Evolutionary conservation across 2,113 vertebrate species (phyloP).

Genomic region (Myrmophylax atrothorax): DNA sequence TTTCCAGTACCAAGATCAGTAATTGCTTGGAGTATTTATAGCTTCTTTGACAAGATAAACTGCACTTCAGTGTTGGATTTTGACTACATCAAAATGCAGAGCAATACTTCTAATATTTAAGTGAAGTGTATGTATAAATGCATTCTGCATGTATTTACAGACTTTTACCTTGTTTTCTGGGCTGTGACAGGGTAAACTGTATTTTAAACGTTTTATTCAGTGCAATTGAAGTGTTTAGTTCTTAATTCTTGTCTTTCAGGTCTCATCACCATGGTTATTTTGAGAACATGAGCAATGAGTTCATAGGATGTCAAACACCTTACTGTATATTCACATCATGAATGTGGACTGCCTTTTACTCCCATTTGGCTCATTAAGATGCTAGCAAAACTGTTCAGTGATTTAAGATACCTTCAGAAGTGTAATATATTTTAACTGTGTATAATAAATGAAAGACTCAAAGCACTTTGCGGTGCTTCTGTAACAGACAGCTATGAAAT

Average conservation of each 20-base stretch:
- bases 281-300: conserved; percentile 80
- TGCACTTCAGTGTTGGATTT: neutral
- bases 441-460: conserved; percentile 76
- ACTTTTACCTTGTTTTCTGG: neutral
- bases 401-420: conserved; percentile 73
- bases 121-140: neutral
- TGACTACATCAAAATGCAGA: neutral
- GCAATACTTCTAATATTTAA: neutral
- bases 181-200: neutral
- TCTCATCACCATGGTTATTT: conserved; percentile 98
- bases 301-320: conserved; percentile 66
- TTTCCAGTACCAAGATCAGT: neutral
- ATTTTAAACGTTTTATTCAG: neutral
- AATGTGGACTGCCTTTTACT: conserved; percentile 79
- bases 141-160: neutral
- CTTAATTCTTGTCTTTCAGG: conserved; percentile 78
- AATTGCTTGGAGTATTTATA: neutral
- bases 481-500: conserved; percentile 71
- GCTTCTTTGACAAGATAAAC: neutral
- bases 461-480: conserved; percentile 59
- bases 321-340: conserved; percentile 75
- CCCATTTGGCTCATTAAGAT: conserved; percentile 69
- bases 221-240: neutral
- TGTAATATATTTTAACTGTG: conserved; percentile 80
- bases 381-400: conserved; percentile 68